These are phyloP conservation scores for Falcaria lacertinaria DNA, from an alignment of 2,888 invertebrate species.

Conservation along the genomic window DNA sequence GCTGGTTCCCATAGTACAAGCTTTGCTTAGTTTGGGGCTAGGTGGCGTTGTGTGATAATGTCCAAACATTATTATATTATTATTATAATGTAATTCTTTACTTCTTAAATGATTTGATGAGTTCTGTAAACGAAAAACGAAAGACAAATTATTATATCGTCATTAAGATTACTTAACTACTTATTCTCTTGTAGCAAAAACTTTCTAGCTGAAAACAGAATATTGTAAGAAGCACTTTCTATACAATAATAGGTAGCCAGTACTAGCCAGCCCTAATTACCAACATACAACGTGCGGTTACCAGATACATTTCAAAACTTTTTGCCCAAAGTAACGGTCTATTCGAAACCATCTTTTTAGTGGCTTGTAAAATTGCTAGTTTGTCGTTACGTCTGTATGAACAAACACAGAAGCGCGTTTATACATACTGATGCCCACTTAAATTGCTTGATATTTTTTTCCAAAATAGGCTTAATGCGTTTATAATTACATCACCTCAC, in stretches of 20 bases:
- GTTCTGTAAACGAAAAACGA: too few species aligned
- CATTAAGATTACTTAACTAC: too few species aligned
- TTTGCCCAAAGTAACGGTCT: conserved; percentile 40
- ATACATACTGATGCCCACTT: conserved; percentile 22
- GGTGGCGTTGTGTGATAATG: too few species aligned
- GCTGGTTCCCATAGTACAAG: too few species aligned
- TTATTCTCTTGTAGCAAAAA: too few species aligned
- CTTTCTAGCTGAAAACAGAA: too few species aligned
- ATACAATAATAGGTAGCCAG: neutral
- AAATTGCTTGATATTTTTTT: conserved; percentile 16
- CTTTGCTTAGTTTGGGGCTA: too few species aligned
- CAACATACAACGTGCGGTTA: conserved; percentile 6
- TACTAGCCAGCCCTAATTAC: conserved; percentile 21
- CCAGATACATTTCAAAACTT: conserved; percentile 23
- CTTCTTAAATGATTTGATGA: too few species aligned
- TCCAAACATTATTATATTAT: too few species aligned
- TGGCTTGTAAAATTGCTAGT: conserved; percentile 23
- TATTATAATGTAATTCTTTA: too few species aligned
- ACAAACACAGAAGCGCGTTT: conserved; percentile 33
- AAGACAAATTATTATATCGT: too few species aligned
- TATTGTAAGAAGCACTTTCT: neutral
- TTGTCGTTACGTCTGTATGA: conserved; percentile 27
- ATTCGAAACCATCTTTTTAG: conserved; percentile 32
- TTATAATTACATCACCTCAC: conserved; percentile 5
- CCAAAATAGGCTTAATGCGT: conserved; percentile 10